A percentile compares a stretch with the other conserved stretches of the same genome.
These are phyloP conservation scores for Drosophila antonietae DNA, from an alignment of 2,888 invertebrate genomes.

Conservation along the genomic window DNA sequence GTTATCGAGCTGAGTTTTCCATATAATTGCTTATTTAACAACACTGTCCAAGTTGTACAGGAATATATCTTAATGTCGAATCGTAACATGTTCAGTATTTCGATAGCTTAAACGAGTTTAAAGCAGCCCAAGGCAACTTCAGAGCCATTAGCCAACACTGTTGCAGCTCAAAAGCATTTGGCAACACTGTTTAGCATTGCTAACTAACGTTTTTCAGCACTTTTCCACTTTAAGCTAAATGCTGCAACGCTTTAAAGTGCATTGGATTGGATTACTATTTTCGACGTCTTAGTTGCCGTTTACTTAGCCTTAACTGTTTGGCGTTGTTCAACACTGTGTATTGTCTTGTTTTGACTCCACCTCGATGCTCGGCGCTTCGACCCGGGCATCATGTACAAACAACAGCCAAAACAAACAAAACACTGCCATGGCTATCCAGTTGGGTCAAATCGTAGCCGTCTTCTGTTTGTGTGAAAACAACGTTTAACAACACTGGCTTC, in stretches of 20 bases:
- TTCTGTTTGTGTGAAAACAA: constrained; percentile 5
- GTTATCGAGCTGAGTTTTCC: constrained; percentile 6
- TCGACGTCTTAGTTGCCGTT: not conserved
- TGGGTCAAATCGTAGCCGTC: constrained; percentile 25
- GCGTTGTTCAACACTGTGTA: constrained; percentile 21
- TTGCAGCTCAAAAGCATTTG: not conserved
- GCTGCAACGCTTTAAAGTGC: not conserved
- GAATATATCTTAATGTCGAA: not conserved
- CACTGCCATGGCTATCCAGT: constrained; percentile 7
- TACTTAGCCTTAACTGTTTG: constrained; percentile 1
- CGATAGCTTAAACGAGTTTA: not conserved
- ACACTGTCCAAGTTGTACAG: constrained; percentile 18
- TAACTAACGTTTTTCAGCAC: not conserved
- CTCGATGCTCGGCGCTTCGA: constrained; percentile 22
- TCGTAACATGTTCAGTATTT: not conserved
- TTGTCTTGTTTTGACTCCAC: constrained; percentile 17
- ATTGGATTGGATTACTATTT: not conserved
- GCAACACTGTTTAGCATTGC: not conserved
- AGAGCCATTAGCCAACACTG: not conserved
- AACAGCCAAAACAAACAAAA: constrained; percentile 21
- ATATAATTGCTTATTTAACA: constrained; percentile 34
- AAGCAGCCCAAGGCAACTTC: not conserved
- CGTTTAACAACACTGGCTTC: constrained; percentile 22
- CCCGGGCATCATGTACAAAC: constrained; percentile 25
- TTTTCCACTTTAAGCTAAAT: not conserved